phyloP scores from a whole-genome alignment of 2,113 vertebrate species.

The Casuarius casuarius region DNA sequence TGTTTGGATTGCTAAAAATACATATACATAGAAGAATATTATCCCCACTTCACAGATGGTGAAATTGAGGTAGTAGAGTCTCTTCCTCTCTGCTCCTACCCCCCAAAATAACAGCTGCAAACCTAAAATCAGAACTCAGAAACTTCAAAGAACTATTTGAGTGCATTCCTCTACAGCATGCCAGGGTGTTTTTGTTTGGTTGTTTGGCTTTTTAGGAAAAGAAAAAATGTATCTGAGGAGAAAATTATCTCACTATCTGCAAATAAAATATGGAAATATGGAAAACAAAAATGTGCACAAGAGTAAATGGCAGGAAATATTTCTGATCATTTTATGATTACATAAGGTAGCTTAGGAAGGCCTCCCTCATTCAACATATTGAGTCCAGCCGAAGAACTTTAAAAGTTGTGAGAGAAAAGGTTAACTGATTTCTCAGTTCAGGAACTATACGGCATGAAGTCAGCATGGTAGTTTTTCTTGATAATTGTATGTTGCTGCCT shows the following conservation, averaged over 20 bases:
- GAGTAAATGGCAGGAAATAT: background rate
- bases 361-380: background rate
- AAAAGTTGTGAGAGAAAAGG: conserved; percentile 77
- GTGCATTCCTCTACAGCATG: conserved; percentile 3
- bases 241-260: background rate
- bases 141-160: background rate
- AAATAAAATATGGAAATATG: background rate
- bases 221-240: background rate
- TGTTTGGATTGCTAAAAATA: background rate
- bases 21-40: background rate
- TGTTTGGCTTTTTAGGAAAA: background rate
- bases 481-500: conserved; percentile 86
- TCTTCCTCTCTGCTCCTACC: background rate
- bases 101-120: background rate
- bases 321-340: background rate
- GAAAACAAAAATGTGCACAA: background rate
- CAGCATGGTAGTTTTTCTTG: conserved; percentile 82
- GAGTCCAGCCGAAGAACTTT: conserved; percentile 71
- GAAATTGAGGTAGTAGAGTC: background rate
- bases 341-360: conserved; percentile 15
- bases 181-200: background rate
- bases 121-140: background rate
- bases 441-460: conserved; percentile 81
- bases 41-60: background rate
- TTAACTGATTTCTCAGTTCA: conserved; percentile 81